Percentiles rank a stretch among this genome's conserved stretches.
Evolutionary conservation across 2,888 invertebrate genomes (phyloP).

Genomic region (Pollenia griseotomentosa): DNA sequence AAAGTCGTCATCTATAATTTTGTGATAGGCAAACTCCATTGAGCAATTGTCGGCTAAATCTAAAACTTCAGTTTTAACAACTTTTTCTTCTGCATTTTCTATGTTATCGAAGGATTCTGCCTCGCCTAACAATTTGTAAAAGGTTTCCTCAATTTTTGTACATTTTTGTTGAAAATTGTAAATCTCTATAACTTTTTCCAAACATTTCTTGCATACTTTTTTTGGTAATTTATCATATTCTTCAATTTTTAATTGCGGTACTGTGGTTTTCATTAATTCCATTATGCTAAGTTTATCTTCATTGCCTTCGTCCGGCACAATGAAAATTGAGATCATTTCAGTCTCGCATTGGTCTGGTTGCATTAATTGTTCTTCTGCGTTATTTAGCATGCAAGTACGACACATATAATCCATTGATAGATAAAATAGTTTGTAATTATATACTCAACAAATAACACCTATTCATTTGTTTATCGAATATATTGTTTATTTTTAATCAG

Average conservation of each 20-base stretch:
- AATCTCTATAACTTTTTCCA: slow-evolving; percentile 45
- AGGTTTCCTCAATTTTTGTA: slow-evolving; percentile 47
- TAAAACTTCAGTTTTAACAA: slow-evolving; percentile 17
- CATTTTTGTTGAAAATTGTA: slow-evolving; percentile 55
- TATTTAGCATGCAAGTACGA: slow-evolving; percentile 56
- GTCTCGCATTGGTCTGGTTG: neutral
- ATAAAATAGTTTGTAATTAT: too few species aligned
- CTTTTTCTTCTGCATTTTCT: slow-evolving; percentile 28
- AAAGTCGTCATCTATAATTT: neutral
- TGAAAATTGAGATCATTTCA: slow-evolving; percentile 41
- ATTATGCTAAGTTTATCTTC: slow-evolving; percentile 10
- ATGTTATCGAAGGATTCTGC: slow-evolving; percentile 3
- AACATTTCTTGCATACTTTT: slow-evolving; percentile 46
- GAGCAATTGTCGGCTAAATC: slow-evolving; percentile 3
- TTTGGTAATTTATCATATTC: slow-evolving; percentile 50
- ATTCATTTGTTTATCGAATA: too few species aligned
- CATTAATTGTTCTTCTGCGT: neutral
- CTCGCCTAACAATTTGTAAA: slow-evolving; percentile 51
- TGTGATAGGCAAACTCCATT: neutral
- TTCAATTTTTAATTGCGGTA: slow-evolving; percentile 55
- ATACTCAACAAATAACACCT: too few species aligned
- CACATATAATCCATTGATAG: slow-evolving; percentile 43
- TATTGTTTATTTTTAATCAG: too few species aligned
- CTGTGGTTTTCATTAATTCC: slow-evolving; percentile 33
- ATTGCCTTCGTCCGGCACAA: neutral